Base-by-base conservation (phyloP, 2,797 vertebrate species). In the Danionella dracula region DNA sequence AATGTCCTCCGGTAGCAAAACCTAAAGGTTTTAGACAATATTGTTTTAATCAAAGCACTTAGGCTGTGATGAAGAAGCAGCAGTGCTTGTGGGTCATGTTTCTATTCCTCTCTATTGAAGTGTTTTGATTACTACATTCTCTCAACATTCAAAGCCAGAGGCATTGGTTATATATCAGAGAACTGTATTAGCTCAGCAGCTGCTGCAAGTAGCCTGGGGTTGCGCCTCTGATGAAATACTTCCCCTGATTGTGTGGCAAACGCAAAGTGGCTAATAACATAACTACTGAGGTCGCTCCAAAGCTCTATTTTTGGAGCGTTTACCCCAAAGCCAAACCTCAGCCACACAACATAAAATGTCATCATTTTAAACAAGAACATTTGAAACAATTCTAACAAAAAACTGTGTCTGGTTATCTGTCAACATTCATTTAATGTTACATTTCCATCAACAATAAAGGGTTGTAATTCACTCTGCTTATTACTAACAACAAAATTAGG, bases 1-100 rank as follows among this genome's bases (percentile, higher is more conserved):
- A 68, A 74, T 76, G 74, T 72, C 76, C 6, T 27, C 23, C 23
- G 6, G 23, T 71, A 77, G 51, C 35, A 8, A 72, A 69, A 76
- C 61, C 40, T 15, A 13, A 11, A 20, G 40, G 16, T 42, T 31
- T 38, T 71, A 51, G 78, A 74, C 56, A 79, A 67, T 57, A 41
- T 20, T 66, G 64, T 51, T 46, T 49, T 73, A 71, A 70, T 61
- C n/a, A 5, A 29, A 68, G 50, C 63, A 74, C 64, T 78, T n/a
- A 53, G 37, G 40, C 60, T 74, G 41, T 71, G 76, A 74, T 32
- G 53, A 37, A 72, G 44, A n/a, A 59, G 70, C 54, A 50, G 32
- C 11, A 68, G 53, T 54, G 54, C 60, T 32, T 64, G 37, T 17
- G 49, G 21, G 6, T 23, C 12, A 23, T 16, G 8, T 23, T 32